A percentile compares a stretch with the other conserved stretches of the same genome.
Evolutionary conservation across 2,113 vertebrate genomes (phyloP).

Genomic region (Opisthocomus hoazin): DNA sequence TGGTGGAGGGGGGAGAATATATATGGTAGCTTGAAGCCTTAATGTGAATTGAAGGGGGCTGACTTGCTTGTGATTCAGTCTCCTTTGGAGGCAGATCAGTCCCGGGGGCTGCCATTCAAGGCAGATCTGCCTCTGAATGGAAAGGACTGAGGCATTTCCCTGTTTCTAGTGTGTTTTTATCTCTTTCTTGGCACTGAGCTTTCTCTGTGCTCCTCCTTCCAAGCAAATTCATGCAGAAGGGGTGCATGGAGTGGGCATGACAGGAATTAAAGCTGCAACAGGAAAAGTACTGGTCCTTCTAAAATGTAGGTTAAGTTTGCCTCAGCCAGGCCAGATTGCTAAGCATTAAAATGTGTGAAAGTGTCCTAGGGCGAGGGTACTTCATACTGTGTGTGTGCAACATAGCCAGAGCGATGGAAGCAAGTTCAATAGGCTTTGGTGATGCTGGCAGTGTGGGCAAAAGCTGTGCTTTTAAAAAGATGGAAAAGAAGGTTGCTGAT

Average conservation of each 20-base stretch:
- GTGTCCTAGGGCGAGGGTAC: neutral
- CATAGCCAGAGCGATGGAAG: neutral
- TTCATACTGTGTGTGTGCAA: neutral
- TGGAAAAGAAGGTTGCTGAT: neutral
- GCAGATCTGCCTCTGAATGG: constrained; percentile 40
- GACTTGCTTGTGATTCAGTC: neutral
- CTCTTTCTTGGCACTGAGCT: neutral
- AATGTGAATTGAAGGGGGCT: neutral
- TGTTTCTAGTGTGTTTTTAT: neutral
- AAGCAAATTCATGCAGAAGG: neutral
- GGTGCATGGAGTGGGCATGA: neutral
- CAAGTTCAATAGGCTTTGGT: neutral
- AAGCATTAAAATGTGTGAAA: neutral
- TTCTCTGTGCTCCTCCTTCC: neutral
- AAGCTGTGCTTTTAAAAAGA: neutral
- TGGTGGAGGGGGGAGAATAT: neutral
- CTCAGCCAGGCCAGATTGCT: neutral
- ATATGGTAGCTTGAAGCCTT: neutral
- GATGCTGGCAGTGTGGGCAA: neutral
- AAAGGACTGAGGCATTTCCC: neutral
- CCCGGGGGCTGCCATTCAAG: constrained; percentile 26
- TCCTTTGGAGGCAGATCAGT: neutral
- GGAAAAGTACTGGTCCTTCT: neutral
- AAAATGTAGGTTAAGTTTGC: neutral
- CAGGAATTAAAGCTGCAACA: neutral